A percentile compares a stretch with the other conserved stretches of the same genome.
Evolutionary conservation across 2,797 vertebrate genomes (phyloP).

Genomic region (Sebastes diaconus): DNA sequence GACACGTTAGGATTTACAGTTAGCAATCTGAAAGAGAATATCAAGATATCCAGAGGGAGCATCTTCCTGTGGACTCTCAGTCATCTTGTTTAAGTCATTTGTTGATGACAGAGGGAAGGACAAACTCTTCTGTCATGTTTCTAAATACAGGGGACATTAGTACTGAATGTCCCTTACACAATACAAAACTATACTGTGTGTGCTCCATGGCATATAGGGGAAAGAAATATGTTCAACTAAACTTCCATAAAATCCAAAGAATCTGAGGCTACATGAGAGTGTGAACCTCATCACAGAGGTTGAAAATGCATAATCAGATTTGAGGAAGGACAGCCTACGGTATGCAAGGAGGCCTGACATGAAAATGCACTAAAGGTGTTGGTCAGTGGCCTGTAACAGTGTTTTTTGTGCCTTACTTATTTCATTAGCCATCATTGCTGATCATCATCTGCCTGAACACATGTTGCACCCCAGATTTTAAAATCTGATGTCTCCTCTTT

Average conservation of each 20-base stretch:
- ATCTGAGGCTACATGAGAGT: constrained; percentile 20
- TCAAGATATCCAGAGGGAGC: constrained; percentile 9
- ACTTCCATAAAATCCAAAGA: constrained; percentile 9
- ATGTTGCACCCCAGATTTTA: background rate
- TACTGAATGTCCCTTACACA: background rate
- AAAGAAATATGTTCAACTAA: background rate
- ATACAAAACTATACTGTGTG: constrained; percentile 28
- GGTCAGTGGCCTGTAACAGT: constrained; percentile 16
- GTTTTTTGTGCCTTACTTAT: background rate
- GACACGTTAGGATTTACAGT: constrained; percentile 34
- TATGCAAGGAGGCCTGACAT: background rate
- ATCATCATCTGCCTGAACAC: background rate
- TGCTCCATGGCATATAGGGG: background rate
- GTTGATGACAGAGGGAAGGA: background rate
- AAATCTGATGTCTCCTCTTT: constrained; percentile 14
- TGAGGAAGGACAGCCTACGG: constrained; percentile 11
- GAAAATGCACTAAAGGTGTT: constrained; percentile 28
- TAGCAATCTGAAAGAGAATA: constrained; percentile 16
- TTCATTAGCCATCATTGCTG: constrained; percentile 8
- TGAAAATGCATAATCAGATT: constrained; percentile 60
- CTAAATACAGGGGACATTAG: constrained; percentile 8
- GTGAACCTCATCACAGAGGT: background rate
- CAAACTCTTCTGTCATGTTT: background rate
- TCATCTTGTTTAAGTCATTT: background rate
- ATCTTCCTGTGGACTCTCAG: background rate